Conservation (phyloP, 2,888 invertebrate species). For the Adelphocoris suturalis region DNA sequence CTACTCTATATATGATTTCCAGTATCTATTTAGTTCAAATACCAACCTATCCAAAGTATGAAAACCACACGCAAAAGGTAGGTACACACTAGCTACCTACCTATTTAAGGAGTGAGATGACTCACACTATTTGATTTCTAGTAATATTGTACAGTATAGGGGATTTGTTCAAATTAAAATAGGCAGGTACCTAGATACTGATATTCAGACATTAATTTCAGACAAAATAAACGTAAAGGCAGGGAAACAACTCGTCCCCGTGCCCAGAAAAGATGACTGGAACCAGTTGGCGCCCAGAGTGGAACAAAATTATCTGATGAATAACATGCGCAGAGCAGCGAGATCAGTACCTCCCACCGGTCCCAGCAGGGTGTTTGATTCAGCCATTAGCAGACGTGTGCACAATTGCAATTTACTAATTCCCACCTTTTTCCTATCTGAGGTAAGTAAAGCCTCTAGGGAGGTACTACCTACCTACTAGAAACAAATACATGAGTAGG, state of each 20-base stretch:
- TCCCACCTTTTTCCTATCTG: conserved; percentile 83
- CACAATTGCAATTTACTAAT: conserved; percentile 81
- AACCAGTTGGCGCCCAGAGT: conserved; percentile 69
- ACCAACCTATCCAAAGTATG: no score
- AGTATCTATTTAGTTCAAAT: no score
- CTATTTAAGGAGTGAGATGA: no score
- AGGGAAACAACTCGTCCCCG: conserved; percentile 22
- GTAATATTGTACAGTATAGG: no score
- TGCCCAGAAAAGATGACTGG: conserved; percentile 73
- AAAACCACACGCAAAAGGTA: no score
- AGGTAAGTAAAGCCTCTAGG: conserved; percentile 77
- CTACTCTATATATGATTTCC: no score
- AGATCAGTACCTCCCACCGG: conserved; percentile 81
- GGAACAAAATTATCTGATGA: conserved; percentile 81
- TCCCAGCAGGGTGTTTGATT: conserved; percentile 83
- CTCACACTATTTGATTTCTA: no score
- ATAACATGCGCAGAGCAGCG: conserved; percentile 83
- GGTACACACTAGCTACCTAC: no score
- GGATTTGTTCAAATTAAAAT: no score
- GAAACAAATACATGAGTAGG: no score
- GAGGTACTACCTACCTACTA: no score
- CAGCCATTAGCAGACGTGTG: conserved; percentile 82
- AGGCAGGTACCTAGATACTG: no score
- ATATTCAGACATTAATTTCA: neutral
- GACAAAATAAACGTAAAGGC: neutral